These are phyloP conservation scores for Bergia puertoricense DNA, from an alignment of 92 coral and sea anemone species.

Conservation along the genomic window DNA sequence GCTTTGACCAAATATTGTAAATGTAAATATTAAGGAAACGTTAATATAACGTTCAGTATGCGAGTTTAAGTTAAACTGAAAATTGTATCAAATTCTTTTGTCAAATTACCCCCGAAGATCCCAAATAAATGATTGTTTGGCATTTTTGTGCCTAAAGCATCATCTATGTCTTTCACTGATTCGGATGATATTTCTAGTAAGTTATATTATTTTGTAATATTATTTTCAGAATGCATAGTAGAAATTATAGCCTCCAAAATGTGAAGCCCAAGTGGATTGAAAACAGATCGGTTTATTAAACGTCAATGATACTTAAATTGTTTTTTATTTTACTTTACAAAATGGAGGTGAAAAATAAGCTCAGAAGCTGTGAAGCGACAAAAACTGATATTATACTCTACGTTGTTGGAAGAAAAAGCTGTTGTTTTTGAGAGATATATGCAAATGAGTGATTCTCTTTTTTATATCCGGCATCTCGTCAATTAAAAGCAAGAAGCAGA, in stretches of 20 bases:
- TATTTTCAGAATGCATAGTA: neutral
- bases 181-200: neutral
- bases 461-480: neutral
- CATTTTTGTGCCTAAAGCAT: neutral
- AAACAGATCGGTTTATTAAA: too few relatives aligned
- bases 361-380: neutral
- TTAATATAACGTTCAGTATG: slow-evolving; percentile 11
- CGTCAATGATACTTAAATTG: neutral
- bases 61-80: neutral
- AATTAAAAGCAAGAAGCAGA: slow-evolving; percentile 19
- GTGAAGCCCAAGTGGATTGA: too few relatives aligned
- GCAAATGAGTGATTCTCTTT: slow-evolving; percentile 18
- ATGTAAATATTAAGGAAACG: neutral
- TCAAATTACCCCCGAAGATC: slow-evolving; percentile 3
- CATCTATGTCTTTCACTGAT: neutral
- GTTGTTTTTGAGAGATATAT: neutral
- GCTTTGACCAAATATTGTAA: neutral
- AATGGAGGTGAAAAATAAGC: neutral
- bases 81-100: neutral
- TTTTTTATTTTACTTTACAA: neutral
- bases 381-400: neutral
- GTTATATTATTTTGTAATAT: neutral
- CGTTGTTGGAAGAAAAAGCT: slow-evolving; percentile 11
- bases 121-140: neutral
- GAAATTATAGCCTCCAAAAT: neutral